A percentile compares a stretch with the other conserved stretches of the same genome.
Evolutionary conservation across 2,797 vertebrate genomes (phyloP).

Genomic region (Neosilurus hyrtlii): DNA sequence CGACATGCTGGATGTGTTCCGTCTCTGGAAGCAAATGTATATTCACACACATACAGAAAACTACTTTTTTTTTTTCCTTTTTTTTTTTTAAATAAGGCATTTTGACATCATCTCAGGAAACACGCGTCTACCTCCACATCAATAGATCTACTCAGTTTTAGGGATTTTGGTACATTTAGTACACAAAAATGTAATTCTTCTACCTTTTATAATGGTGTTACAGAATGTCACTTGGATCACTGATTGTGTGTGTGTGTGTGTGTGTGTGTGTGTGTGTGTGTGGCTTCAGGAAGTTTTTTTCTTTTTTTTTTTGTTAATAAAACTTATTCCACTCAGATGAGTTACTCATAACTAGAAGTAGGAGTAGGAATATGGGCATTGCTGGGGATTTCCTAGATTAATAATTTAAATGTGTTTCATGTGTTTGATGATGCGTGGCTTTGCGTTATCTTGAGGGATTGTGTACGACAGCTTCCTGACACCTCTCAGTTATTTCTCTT

Average conservation of each 20-base stretch:
- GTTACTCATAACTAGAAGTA: conserved; percentile 63
- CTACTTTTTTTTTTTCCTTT: conserved; percentile 44
- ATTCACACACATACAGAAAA: conserved; percentile 51
- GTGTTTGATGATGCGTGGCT: conserved; percentile 43
- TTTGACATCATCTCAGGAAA: conserved; percentile 78
- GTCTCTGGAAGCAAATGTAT: conserved; percentile 53
- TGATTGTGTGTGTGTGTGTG: conserved; percentile 24
- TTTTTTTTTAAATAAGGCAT: conserved; percentile 60
- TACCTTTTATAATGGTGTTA: conserved; percentile 56
- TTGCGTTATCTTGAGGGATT: conserved; percentile 36
- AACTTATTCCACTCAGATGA: conserved; percentile 60
- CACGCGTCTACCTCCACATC: conserved; percentile 80
- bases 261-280: conserved; percentile 22
- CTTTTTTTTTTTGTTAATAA: conserved; percentile 13
- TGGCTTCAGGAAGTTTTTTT: conserved; percentile 55
- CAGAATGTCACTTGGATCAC: conserved; percentile 59
- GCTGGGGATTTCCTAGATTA: conserved; percentile 36
- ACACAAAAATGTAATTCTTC: conserved; percentile 53
- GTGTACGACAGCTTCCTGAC: conserved; percentile 36
- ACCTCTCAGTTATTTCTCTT: conserved; percentile 52
- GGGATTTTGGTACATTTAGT: conserved; percentile 62
- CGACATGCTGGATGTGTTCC: conserved; percentile 16
- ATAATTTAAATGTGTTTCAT: conserved; percentile 40
- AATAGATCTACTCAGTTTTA: conserved; percentile 65
- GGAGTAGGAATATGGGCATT: conserved; percentile 48